These are phyloP conservation scores for Neopipo cinnamomea DNA, from an alignment of 2,113 vertebrate genomes.

Conservation along the genomic window DNA sequence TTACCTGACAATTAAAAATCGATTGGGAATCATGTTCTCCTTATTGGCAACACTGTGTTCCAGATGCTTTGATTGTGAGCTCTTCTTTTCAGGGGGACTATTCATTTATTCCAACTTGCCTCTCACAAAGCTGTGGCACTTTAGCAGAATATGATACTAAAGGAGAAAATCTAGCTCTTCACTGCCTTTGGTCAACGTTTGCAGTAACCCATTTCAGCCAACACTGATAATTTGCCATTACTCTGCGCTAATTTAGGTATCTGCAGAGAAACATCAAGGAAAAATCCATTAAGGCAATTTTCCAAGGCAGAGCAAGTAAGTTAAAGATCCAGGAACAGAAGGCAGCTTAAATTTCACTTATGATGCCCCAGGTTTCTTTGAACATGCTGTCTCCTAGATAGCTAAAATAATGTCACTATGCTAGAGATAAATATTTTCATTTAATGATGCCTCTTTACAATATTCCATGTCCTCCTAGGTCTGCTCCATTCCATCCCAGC, in stretches of 20 bases:
- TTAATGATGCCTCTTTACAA: not conserved
- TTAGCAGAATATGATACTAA: not conserved
- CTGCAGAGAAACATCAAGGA: not conserved
- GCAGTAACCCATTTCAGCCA: not conserved
- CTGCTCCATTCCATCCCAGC: constrained; percentile 78
- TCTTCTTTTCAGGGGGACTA: not conserved
- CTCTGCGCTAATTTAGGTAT: not conserved
- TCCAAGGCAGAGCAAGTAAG: not conserved
- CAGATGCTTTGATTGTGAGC: not conserved
- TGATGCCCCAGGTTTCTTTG: not conserved
- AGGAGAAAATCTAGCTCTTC: not conserved
- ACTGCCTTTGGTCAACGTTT: not conserved
- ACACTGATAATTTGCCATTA: not conserved
- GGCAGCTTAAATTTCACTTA: not conserved
- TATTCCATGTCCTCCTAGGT: constrained; percentile 62
- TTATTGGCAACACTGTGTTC: not conserved
- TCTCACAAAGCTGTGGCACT: not conserved
- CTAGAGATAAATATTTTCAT: not conserved
- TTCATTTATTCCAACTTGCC: not conserved
- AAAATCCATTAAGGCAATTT: not conserved
- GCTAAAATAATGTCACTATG: not conserved
- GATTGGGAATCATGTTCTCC: not conserved
- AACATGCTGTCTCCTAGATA: not conserved
- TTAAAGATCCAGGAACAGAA: not conserved
- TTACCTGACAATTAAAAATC: not conserved